Evolutionary conservation across 2,888 invertebrate species (phyloP).

Genomic region (Scaptomyza cyrtandrae): DNA sequence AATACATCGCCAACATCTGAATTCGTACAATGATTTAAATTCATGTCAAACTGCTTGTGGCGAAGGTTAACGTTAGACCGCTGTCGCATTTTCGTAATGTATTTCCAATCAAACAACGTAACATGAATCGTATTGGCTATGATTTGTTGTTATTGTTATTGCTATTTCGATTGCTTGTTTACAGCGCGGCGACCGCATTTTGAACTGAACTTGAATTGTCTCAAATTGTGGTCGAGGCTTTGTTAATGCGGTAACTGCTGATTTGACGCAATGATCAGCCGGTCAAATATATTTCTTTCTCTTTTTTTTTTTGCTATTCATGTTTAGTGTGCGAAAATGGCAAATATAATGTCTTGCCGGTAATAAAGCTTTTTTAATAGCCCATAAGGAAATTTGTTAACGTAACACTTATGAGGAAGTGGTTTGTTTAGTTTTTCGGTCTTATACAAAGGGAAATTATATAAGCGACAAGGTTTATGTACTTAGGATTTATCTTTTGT

Average conservation of each 20-base stretch:
- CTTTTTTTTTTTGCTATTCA: slow-evolving; percentile 21
- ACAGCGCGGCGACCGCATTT: slow-evolving; percentile 31
- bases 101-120: slow-evolving; percentile 42
- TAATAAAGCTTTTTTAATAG: slow-evolving; percentile 21
- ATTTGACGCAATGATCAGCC: slow-evolving; percentile 45
- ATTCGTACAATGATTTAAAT: slow-evolving; percentile 43
- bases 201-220: slow-evolving; percentile 70
- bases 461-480: slow-evolving; percentile 12
- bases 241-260: slow-evolving; percentile 36
- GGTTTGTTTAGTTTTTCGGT: slow-evolving; percentile 7
- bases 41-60: slow-evolving; percentile 51
- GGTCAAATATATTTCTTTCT: slow-evolving; percentile 35
- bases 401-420: slow-evolving; percentile 16
- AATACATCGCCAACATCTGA: slow-evolving; percentile 5
- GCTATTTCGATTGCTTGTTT: slow-evolving; percentile 35
- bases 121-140: slow-evolving; percentile 18
- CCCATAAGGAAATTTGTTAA: slow-evolving; percentile 26
- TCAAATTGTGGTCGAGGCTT: slow-evolving; percentile 44
- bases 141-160: slow-evolving; percentile 35
- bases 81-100: slow-evolving; percentile 30
- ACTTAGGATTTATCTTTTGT: neutral
- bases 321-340: neutral
- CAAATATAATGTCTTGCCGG: slow-evolving; percentile 20
- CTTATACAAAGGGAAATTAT: slow-evolving; percentile 22
- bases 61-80: slow-evolving; percentile 44